Evolutionary conservation across 2,797 vertebrate species (phyloP), one percentile per base, ranked within the genome.

Genomic region (Liasis olivaceus): DNA sequence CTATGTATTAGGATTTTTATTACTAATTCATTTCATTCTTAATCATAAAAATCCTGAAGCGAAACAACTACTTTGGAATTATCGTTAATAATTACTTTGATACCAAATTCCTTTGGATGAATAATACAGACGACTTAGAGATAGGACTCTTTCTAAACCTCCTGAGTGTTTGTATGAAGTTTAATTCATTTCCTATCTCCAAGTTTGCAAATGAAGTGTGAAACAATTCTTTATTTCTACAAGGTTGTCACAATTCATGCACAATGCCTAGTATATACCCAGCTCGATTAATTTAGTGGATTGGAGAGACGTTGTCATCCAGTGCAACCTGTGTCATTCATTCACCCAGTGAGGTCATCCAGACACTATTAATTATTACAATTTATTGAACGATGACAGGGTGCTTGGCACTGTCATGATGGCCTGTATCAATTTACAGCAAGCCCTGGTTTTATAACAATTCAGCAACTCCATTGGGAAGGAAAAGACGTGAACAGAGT

Each of bases 11-110:
- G 64, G 94, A 93, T 97, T 97, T 94, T 96, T 97, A 96, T 97
- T 96, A 97, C 95, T 96, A 96, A 96, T 96, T 97, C 96, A 97
- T 97, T 96, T 95, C 93, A 72, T 95, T 95, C 95, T 94, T 96
- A 96, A 97, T 95, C 96, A 96, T 96, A 96, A 93, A 96, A 97
- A 97, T 96, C 95, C 96, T 97, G 94, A 94, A 97, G 95, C 96
- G 94, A 96, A 96, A 96, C 95, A 95, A 97, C 95, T 96, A 31
- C 94, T 94, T 91, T 64, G 94, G 95, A 97, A 96, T 97, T 96
- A 97, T 96, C 96, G 95, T 96, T 97, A 97, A 97, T 96, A 97
- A 96, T 97, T 97, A 96, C 96, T 94, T 51, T 95, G 96, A 96
- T 97, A 96, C 95, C 11, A 91, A 96, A 95, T 95, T 95, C 95